phyloP scores from a whole-genome alignment of 2,888 invertebrate species.

The Clivina fossor region DNA sequence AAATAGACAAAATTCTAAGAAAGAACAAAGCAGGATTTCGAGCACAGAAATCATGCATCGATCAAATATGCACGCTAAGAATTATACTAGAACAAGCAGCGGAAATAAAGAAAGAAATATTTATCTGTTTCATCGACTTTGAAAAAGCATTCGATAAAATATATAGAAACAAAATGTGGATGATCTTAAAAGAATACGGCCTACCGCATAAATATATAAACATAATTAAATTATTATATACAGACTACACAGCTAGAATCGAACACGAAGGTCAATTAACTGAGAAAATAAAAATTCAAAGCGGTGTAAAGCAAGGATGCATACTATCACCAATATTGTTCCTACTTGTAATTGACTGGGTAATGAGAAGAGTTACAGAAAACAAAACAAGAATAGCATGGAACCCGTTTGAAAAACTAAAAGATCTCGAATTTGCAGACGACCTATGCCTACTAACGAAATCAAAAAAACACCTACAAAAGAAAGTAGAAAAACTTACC shows the following conservation, averaged over 20 bases:
- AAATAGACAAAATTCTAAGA: slow-evolving; percentile 2
- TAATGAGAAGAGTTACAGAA: slow-evolving; percentile 5
- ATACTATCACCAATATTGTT: slow-evolving; percentile 4
- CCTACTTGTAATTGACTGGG: slow-evolving; percentile 1
- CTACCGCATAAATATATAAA: neutral
- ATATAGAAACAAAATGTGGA: slow-evolving; percentile 10
- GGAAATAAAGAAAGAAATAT: neutral
- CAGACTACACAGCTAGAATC: slow-evolving; percentile 4
- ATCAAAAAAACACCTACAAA: too few relatives aligned
- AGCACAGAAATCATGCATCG: slow-evolving; percentile 5
- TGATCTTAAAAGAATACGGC: slow-evolving; percentile 1
- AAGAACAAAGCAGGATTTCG: slow-evolving; percentile 12
- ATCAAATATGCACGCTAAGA: slow-evolving; percentile 11
- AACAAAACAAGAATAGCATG: neutral
- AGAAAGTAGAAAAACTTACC: too few relatives aligned
- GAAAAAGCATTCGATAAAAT: slow-evolving; percentile 15
- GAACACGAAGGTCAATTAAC: slow-evolving; percentile 6
- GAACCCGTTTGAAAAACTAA: slow-evolving; percentile 1
- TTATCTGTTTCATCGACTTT: slow-evolving; percentile 14
- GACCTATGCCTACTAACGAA: neutral
- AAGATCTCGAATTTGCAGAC: slow-evolving; percentile 14
- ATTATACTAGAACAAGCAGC: slow-evolving; percentile 7
- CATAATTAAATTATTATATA: neutral
- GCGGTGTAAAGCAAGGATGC: slow-evolving; percentile 2
- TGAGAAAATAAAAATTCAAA: neutral